A percentile compares a stretch with the other conserved stretches of the same genome.
phyloP scores from a whole-genome alignment of 2,888 invertebrate species.

The Thyatira batis region DNA sequence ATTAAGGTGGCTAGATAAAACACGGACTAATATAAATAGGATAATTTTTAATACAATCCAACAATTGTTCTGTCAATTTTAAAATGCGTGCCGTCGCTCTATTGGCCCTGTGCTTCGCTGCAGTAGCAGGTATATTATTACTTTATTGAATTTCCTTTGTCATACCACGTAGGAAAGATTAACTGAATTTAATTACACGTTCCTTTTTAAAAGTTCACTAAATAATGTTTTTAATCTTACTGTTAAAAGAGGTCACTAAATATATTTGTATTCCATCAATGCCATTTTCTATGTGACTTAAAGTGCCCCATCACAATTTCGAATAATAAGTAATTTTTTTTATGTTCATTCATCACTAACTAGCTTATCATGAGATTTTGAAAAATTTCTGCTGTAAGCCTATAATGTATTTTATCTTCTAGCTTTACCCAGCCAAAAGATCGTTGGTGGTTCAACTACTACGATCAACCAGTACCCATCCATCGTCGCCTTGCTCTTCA shows the following conservation, averaged over 20 bases:
- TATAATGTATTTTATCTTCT: constrained; percentile 10
- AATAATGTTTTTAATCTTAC: too few species aligned
- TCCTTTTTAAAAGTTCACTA: too few species aligned
- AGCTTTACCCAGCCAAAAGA: constrained; percentile 36
- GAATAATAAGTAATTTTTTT: too few species aligned
- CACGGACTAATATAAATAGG: neutral
- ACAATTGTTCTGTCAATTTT: constrained; percentile 10
- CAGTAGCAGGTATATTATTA: constrained; percentile 21
- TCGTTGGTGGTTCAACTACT: constrained; percentile 38
- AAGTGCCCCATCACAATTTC: too few species aligned
- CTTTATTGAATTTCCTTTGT: constrained; percentile 9
- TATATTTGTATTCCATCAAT: too few species aligned
- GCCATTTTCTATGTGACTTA: too few species aligned
- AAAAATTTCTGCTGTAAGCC: neutral
- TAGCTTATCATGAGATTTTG: too few species aligned
- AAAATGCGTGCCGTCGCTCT: constrained; percentile 24
- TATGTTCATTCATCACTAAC: too few species aligned
- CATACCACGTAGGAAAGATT: constrained; percentile 12
- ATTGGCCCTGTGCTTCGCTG: constrained; percentile 15
- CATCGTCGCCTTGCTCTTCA: constrained; percentile 17
- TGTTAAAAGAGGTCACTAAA: too few species aligned
- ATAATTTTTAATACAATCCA: neutral
- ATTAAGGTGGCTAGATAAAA: neutral
- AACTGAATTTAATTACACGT: constrained; percentile 8
- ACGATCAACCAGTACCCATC: constrained; percentile 24